These are phyloP conservation scores for Tenthredo amoena DNA, from an alignment of 2,888 invertebrate genomes.

Conservation along the genomic window DNA sequence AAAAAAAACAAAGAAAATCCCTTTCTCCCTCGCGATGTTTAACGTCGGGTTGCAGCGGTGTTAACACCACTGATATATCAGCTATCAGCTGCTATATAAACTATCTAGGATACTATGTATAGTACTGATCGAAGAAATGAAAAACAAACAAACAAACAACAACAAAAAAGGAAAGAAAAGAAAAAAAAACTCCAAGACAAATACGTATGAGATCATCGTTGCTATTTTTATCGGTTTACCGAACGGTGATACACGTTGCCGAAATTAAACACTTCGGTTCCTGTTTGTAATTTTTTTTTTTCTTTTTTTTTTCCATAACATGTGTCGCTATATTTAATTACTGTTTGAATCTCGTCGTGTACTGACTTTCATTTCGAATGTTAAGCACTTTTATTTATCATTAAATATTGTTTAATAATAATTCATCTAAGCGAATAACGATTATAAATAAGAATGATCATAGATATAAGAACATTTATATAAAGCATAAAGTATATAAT, in stretches of 20 bases:
- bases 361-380: not conserved
- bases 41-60: not conserved
- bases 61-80: not conserved
- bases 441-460: slow-evolving; percentile 3
- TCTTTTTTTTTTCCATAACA: not conserved
- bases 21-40: not conserved
- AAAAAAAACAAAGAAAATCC: not conserved
- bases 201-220: slow-evolving; percentile 8
- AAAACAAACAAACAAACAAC: not conserved
- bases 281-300: not conserved
- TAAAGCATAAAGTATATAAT: not conserved
- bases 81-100: not conserved
- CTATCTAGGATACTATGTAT: not conserved
- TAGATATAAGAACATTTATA: not conserved
- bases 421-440: not conserved
- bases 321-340: not conserved
- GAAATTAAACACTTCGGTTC: not conserved
- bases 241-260: not conserved
- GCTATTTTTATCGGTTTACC: slow-evolving; percentile 27
- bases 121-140: not conserved
- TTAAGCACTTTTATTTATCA: not conserved
- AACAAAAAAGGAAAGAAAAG: not conserved
- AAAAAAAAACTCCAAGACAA: slow-evolving; percentile 6
- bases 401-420: not conserved
- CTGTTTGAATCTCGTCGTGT: not conserved